Evolutionary conservation across 2,113 vertebrate genomes (phyloP).

Genomic region (Corapipo altera): DNA sequence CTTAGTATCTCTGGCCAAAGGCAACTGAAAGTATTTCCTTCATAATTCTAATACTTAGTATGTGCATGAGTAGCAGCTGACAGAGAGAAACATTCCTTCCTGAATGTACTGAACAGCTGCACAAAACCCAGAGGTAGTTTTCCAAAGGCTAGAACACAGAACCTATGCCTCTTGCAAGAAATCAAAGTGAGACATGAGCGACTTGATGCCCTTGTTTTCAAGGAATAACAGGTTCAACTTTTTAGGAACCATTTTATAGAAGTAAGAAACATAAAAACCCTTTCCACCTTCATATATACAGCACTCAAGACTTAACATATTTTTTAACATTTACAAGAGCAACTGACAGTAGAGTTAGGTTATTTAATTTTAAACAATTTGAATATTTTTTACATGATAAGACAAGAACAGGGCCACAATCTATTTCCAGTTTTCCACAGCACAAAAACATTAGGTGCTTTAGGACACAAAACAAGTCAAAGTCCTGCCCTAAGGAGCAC

Average conservation of each 20-base stretch:
- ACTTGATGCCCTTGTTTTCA: background rate
- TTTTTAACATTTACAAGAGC: background rate
- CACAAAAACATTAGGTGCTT: background rate
- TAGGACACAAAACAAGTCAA: background rate
- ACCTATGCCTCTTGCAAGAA: background rate
- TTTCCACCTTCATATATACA: background rate
- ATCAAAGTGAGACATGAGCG: background rate
- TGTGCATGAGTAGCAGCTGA: background rate
- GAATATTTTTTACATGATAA: background rate
- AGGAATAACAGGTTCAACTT: background rate
- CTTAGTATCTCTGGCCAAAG: background rate
- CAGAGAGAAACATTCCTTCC: background rate
- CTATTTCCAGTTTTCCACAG: background rate
- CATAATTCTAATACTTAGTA: background rate
- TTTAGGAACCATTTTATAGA: background rate
- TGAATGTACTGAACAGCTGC: background rate
- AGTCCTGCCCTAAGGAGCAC: background rate
- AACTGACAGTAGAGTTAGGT: background rate
- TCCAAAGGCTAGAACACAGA: background rate
- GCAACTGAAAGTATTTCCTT: background rate
- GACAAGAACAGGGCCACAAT: background rate
- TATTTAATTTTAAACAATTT: background rate
- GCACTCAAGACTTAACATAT: background rate
- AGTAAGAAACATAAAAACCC: background rate
- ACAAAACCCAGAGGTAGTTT: background rate